Evolutionary conservation across 2,113 vertebrate species (phyloP), one percentile per base, ranked within the genome.

Genomic region (Dicerorhinus sumatrensis): DNA sequence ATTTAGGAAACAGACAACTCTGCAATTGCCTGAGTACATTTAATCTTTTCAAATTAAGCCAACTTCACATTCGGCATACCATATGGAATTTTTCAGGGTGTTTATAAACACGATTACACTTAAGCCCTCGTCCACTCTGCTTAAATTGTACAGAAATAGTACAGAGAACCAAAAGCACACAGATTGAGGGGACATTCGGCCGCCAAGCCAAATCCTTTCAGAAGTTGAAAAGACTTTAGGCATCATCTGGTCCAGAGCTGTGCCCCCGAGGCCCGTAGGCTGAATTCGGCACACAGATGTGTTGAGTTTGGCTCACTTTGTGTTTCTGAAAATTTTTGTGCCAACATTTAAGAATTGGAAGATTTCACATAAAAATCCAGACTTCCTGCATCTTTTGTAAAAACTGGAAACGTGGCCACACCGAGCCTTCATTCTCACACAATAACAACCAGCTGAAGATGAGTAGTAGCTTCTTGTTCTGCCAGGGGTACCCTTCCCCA

Each of bases 81-180:
- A 97, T 97, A 98, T 98, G 95, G 97, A 97, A 98, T 97, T 97
- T 97, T 97, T 95, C 81, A 31, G 97, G 92, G 86, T 98, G 98
- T 98, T 98, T 97, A 97, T 97, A 98, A 98, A 98, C 98, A 98
- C 82, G 42, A 95, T 96, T 97, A 97, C 95, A 97, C 96, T 98
- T 90, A 95, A 97, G 95, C 92, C 86, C 72, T 95, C 79, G 97
- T 95, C 97, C 97, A 96, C 97, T 96, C 94, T 84, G 87, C 92
- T 96, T 76, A 92, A 86, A 91, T 56, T n/a, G 46, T 46, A 51
- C 89, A 96, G 95, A 92, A 98, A 95, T 91, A 97, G 92, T 48
- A 42, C 60, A 36, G 80, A 65, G 48, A 92, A 75, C 91, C 95
- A 89, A 81, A 95, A 70, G n/a, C 42, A 36, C 58, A 11, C 18